phyloP scores from a whole-genome alignment of 2,888 invertebrate genomes.

The Amblyjoppa proteus region DNA sequence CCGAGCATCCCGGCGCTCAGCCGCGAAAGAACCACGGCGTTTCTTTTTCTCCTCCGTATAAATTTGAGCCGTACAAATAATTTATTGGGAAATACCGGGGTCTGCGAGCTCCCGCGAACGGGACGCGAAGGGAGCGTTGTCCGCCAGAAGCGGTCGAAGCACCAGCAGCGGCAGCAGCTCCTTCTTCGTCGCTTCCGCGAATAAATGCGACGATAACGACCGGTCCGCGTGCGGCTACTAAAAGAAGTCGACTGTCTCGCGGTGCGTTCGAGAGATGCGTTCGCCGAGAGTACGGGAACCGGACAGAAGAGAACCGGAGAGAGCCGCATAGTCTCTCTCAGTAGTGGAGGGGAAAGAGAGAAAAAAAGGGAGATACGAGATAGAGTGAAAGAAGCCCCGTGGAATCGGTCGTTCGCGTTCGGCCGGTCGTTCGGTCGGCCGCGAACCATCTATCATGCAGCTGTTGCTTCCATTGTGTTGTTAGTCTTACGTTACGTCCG shows the following conservation, averaged over 20 bases:
- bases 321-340: slow-evolving; percentile 43
- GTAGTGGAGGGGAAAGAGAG: slow-evolving; percentile 16
- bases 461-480: slow-evolving; percentile 85
- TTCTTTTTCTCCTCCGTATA: slow-evolving; percentile 14
- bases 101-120: slow-evolving; percentile 56
- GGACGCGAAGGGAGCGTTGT: slow-evolving; percentile 63
- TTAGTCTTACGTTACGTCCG: slow-evolving; percentile 83
- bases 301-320: slow-evolving; percentile 53
- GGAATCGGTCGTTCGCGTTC: slow-evolving; percentile 79
- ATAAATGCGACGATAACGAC: slow-evolving; percentile 81
- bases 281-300: slow-evolving; percentile 58
- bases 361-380: slow-evolving; percentile 59
- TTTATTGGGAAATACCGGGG: slow-evolving; percentile 56
- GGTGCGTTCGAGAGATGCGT: slow-evolving; percentile 53
- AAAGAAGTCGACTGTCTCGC: slow-evolving; percentile 66
- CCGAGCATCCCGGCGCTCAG: neutral
- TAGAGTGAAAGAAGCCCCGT: slow-evolving; percentile 67
- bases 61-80: slow-evolving; percentile 58
- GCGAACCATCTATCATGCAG: slow-evolving; percentile 83
- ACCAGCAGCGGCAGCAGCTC: slow-evolving; percentile 39
- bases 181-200: slow-evolving; percentile 76
- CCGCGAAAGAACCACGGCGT: slow-evolving; percentile 9
- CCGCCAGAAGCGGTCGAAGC: slow-evolving; percentile 57
- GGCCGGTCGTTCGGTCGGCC: slow-evolving; percentile 73
- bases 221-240: slow-evolving; percentile 74